A percentile compares a stretch with the other conserved stretches of the same genome.
These are phyloP conservation scores for Oncorhynchus masou DNA, from an alignment of 2,113 vertebrate genomes.

Conservation along the genomic window DNA sequence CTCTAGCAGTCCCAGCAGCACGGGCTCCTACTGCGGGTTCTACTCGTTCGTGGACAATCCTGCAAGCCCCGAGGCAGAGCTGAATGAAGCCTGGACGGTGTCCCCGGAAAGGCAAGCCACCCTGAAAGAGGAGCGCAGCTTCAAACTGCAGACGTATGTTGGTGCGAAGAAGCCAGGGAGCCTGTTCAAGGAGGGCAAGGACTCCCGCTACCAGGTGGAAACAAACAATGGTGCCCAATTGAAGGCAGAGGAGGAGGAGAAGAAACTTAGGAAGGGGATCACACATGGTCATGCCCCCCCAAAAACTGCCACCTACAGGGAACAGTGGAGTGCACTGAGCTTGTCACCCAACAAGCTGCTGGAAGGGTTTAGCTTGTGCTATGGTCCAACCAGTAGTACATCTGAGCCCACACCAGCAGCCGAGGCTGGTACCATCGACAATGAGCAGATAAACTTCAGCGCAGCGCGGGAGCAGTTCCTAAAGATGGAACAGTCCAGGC, in stretches of 20 bases:
- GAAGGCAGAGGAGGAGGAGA: constrained; percentile 51
- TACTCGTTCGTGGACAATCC: constrained; percentile 76
- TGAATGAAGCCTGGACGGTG: constrained; percentile 65
- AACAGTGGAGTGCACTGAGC: constrained; percentile 48
- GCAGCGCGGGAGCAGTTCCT: constrained; percentile 84
- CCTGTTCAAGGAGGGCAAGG: constrained; percentile 62
- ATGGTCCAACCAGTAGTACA: constrained; percentile 29
- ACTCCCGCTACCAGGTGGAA: constrained; percentile 46
- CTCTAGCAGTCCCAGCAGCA: constrained; percentile 55
- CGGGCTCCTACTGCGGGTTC: constrained; percentile 62
- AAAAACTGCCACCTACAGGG: constrained; percentile 49
- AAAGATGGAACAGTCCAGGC: constrained; percentile 75
- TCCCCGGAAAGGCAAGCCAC: constrained; percentile 58
- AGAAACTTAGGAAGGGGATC: constrained; percentile 67
- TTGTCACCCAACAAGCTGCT: constrained; percentile 4
- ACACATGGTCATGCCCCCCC: constrained; percentile 80
- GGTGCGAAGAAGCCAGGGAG: constrained; percentile 64
- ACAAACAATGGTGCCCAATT: neutral
- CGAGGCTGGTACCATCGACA: constrained; percentile 64
- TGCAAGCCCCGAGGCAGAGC: constrained; percentile 60
- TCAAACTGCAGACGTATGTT: constrained; percentile 68
- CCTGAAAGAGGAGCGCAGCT: constrained; percentile 58
- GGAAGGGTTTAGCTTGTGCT: constrained; percentile 65
- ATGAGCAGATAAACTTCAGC: constrained; percentile 82
- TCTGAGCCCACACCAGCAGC: constrained; percentile 1